Conservation (phyloP, 2,797 vertebrate species). For the Steatocranus sp. region DNA sequence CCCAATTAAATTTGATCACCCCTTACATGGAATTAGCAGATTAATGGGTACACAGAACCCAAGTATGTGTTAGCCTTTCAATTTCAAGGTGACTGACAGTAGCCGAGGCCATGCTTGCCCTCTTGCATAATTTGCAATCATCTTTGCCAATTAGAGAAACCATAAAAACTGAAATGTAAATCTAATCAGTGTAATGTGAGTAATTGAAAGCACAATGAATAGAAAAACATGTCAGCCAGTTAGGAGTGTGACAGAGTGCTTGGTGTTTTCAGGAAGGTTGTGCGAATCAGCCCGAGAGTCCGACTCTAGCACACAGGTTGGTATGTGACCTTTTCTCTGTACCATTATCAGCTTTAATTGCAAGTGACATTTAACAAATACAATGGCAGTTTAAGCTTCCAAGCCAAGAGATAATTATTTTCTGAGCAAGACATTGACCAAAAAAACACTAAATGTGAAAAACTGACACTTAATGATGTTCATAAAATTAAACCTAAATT, state of each 20-base stretch:
- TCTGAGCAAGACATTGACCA: slow-evolving; percentile 59
- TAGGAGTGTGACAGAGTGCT: slow-evolving; percentile 54
- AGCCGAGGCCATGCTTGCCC: slow-evolving; percentile 39
- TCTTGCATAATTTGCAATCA: slow-evolving; percentile 75
- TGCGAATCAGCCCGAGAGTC: slow-evolving; percentile 50
- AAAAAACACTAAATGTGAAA: slow-evolving; percentile 12
- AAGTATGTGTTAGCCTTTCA: slow-evolving; percentile 48
- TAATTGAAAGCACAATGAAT: slow-evolving; percentile 78
- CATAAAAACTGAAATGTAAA: slow-evolving; percentile 76
- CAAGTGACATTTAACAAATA: slow-evolving; percentile 80
- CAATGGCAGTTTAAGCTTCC: slow-evolving; percentile 66
- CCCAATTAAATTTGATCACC: slow-evolving; percentile 67
- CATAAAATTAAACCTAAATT: not conserved
- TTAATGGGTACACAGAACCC: slow-evolving; percentile 44
- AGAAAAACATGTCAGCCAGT: slow-evolving; percentile 67
- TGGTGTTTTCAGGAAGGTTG: slow-evolving; percentile 14
- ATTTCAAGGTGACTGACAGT: slow-evolving; percentile 76
- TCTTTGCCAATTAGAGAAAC: slow-evolving; percentile 77
- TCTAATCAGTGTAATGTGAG: slow-evolving; percentile 77
- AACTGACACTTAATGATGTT: not conserved
- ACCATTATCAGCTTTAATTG: slow-evolving; percentile 81
- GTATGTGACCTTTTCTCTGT: slow-evolving; percentile 74
- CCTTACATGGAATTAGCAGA: slow-evolving; percentile 71
- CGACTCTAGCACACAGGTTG: slow-evolving; percentile 47
- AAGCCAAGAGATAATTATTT: slow-evolving; percentile 69